These are phyloP conservation scores for Eublepharis macularius DNA, from an alignment of 2,113 vertebrate species.

Conservation along the genomic window DNA sequence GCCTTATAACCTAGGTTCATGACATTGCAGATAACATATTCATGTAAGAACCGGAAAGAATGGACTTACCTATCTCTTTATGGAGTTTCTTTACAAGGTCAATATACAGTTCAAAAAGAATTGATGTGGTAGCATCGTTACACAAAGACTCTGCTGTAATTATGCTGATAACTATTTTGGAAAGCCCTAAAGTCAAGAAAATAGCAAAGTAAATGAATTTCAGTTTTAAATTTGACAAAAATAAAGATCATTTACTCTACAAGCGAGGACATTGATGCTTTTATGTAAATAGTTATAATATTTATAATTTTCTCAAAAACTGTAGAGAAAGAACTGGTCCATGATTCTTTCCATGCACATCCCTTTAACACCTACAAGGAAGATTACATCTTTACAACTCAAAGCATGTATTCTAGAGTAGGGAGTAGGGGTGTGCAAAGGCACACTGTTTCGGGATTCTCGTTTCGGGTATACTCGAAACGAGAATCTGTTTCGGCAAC, in stretches of 20 bases:
- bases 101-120: conserved; percentile 40
- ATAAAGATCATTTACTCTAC: neutral
- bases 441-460: too few relatives aligned
- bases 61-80: conserved; percentile 4
- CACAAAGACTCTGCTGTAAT: conserved; percentile 47
- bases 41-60: neutral
- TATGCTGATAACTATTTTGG: conserved; percentile 39
- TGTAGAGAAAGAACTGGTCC: neutral
- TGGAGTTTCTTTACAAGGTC: neutral
- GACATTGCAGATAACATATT: neutral
- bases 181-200: conserved; percentile 20
- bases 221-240: neutral
- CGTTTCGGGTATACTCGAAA: too few relatives aligned
- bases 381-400: neutral
- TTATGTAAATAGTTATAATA: neutral
- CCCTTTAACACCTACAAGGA: neutral
- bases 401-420: too few relatives aligned
- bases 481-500: too few relatives aligned
- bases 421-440: too few relatives aligned
- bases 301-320: neutral
- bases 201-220: neutral
- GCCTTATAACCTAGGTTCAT: neutral
- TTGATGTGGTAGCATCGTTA: conserved; percentile 38
- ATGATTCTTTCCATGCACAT: neutral
- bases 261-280: neutral